Percentiles rank a stretch among this genome's conserved stretches.
These are phyloP conservation scores for Microctonus aethiopoides DNA, from an alignment of 2,888 invertebrate species.

Conservation along the genomic window DNA sequence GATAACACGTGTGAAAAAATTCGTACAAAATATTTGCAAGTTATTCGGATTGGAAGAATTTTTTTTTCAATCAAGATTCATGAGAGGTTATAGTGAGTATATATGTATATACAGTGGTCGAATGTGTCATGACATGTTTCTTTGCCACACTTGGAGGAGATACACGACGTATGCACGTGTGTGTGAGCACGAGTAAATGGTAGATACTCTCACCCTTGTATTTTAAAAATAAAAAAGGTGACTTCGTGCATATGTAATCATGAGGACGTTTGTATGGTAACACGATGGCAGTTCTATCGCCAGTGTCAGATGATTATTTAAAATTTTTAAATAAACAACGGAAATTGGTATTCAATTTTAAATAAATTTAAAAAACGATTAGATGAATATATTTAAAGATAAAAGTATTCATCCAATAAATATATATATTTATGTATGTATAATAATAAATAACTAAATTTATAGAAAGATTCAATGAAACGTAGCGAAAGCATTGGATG, in stretches of 20 bases:
- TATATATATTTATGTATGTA: neutral
- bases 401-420: neutral
- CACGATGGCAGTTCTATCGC: constrained; percentile 65
- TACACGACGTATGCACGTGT: neutral
- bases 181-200: constrained; percentile 28
- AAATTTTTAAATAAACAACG: neutral
- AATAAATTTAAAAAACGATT: neutral
- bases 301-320: constrained; percentile 16
- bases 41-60: constrained; percentile 6
- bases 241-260: constrained; percentile 52
- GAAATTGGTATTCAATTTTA: neutral
- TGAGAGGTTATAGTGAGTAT: constrained; percentile 1
- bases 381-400: neutral
- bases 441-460: neutral
- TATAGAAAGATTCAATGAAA: neutral
- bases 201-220: constrained; percentile 48
- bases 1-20: no score
- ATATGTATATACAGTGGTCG: neutral
- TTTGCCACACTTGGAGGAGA: no score
- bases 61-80: constrained; percentile 22
- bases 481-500: constrained; percentile 52
- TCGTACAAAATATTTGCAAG: no score
- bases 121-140: neutral
- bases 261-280: constrained; percentile 64
- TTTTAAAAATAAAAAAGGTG: constrained; percentile 47